Evolutionary conservation across 1,140 invertebrate species (phyloP), one percentile per base, ranked within the genome.

Genomic region (Bradysia coprophila): DNA sequence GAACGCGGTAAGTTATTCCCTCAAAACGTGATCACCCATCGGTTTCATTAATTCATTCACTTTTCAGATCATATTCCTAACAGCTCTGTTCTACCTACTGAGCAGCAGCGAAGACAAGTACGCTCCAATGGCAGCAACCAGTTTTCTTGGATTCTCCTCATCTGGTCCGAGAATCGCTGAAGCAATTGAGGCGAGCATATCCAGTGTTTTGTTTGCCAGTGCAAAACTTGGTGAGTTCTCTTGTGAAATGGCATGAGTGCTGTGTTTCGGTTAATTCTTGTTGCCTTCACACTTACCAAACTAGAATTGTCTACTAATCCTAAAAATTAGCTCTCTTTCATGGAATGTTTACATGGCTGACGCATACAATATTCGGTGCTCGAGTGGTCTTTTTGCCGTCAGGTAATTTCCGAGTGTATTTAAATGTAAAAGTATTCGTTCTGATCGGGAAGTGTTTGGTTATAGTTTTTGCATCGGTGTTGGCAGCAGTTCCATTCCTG

Each of bases 301-400:
- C n/a, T n/a, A n/a, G n/a, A n/a, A n/a, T n/a, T n/a, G n/a, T n/a
- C 91, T 1, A 84, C 96, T 45, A 98, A n/a, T n/a, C n/a, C n/a
- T n/a, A n/a, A n/a, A n/a, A 98, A 67, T 90, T 98, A 73, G 85
- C 90, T 3, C 71, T 84, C 0, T 98, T 98, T 64, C 97, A 98
- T 59, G 93, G 92, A 1, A 65, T 98, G 43, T 98, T 93, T 76
- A 98, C 94, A 0, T 98, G 93, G 89, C 75, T 98, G 22, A 85
- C 93, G 38, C 93, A 98, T 55, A 92, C 89, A 48, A 59, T 98
- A 2, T 98, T 98, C 61, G 82, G 85, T 48, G 81, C 94, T 1
- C 86, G 92, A 56, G 85, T 98, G 46, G 84, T 96, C 16, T 96
- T 95, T 59, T 71, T 98, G 45, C 93, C 93, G 2, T 84, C 91